Percentiles rank a stretch among this genome's conserved stretches.
These are phyloP conservation scores for Conistra vaccinii DNA, from an alignment of 2,888 invertebrate genomes.

Conservation along the genomic window DNA sequence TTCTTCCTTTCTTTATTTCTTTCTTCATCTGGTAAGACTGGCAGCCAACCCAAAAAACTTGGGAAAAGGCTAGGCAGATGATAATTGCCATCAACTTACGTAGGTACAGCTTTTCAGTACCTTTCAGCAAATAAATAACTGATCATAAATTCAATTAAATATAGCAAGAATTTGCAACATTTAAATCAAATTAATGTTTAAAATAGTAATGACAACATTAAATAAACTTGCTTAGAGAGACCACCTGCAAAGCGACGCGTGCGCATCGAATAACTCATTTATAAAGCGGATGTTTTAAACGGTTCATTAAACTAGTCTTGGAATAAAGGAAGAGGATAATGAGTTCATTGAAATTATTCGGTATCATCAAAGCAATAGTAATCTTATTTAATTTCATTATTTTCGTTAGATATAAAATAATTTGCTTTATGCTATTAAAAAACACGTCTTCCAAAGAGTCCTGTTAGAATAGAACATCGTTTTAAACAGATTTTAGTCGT, in stretches of 20 bases:
- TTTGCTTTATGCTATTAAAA: neutral
- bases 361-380: conserved; percentile 38
- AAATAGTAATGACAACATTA: conserved; percentile 34
- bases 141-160: neutral
- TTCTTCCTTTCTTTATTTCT: too few species aligned
- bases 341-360: conserved; percentile 46
- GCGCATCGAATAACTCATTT: conserved; percentile 61
- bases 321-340: conserved; percentile 56
- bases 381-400: conserved; percentile 2
- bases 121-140: neutral
- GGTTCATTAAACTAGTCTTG: conserved; percentile 56
- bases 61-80: too few species aligned
- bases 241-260: conserved; percentile 68
- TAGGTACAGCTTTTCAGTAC: neutral
- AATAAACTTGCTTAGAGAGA: conserved; percentile 60
- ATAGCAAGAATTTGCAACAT: neutral
- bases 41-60: too few species aligned
- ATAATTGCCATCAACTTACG: too few species aligned
- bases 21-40: too few species aligned
- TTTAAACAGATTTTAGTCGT: neutral
- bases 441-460: neutral
- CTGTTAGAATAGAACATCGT: neutral
- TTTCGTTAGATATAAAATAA: neutral
- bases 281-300: conserved; percentile 59
- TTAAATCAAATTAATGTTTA: conserved; percentile 24